Evolutionary conservation across 2,888 invertebrate genomes (phyloP), one percentile per base, ranked within the genome.

Genomic region (Drosophila prostipennis): DNA sequence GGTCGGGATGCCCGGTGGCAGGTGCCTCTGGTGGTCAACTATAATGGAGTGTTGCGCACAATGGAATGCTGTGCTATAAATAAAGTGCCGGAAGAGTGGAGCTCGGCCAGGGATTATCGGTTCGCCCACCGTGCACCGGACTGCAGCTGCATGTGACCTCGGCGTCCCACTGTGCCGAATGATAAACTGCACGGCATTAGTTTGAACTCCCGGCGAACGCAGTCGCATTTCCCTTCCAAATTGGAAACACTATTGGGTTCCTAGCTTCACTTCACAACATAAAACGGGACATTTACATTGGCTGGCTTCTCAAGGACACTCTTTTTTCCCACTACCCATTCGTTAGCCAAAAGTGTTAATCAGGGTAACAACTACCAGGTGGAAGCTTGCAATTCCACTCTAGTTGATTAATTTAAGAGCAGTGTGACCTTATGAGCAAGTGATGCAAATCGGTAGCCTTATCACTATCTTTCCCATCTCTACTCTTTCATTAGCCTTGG

Each of bases 11-110:
- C 10, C 43, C 34, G 68, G 55, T 16, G 74, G 72, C 89, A 83
- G 81, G 71, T 80, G 80, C 73, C 68, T 48, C 45, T 32, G 71
- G 60, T 23, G 75, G 72, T 26, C 34, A 48, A 23, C 54, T 34
- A 54, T 79, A 70, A 74, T 52, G 70, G 60, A 51, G 40, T 40
- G 34, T 7, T n/a, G 58, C 53, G 49, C 55, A 59, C 68, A 77
- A 72, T 68, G 57, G 45, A 5, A 29, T 14, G 26, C 43, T 26
- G 43, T 32, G 58, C 80, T 69, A 69, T 72, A 87, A 75, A 77
- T 71, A 71, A 64, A 81, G 53, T 69, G 61, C 56, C 70, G 42
- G 11, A 14, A 6, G 14, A 29, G 29, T 7, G 40, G 14, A 52
- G 36, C 7, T 16, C 34, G 14, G 5, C 26, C 36, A 19, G 39